These are phyloP conservation scores for Nomada fabriciana DNA, from an alignment of 2,888 invertebrate genomes.

Conservation along the genomic window DNA sequence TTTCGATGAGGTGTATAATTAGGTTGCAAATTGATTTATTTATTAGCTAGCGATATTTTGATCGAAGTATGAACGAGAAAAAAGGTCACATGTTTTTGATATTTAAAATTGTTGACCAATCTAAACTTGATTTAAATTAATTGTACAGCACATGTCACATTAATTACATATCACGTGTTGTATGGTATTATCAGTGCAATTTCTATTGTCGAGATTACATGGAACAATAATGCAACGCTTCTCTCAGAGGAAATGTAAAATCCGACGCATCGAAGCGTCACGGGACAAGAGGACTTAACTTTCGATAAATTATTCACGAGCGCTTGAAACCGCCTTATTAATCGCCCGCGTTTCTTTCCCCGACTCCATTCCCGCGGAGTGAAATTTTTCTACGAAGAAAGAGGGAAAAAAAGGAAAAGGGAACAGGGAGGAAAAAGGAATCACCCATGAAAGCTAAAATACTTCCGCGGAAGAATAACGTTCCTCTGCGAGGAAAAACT, in stretches of 20 bases:
- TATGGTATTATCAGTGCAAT: not conserved
- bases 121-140: too few relatives aligned
- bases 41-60: too few relatives aligned
- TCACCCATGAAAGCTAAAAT: constrained; percentile 25
- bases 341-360: not conserved
- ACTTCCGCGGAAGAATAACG: constrained; percentile 12
- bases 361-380: not conserved
- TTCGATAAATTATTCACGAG: constrained; percentile 24
- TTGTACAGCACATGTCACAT: too few relatives aligned
- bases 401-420: too few relatives aligned
- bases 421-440: not conserved
- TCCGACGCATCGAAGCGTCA: constrained; percentile 2
- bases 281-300: constrained; percentile 23
- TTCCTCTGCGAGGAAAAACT: not conserved
- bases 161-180: too few relatives aligned
- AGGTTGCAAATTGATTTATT: too few relatives aligned
- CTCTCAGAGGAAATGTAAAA: not conserved
- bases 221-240: not conserved
- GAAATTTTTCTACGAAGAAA: constrained; percentile 11
- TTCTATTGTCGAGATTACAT: not conserved
- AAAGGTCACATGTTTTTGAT: not conserved
- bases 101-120: too few relatives aligned
- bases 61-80: not conserved
- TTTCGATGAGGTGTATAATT: too few relatives aligned
- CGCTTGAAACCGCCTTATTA: constrained; percentile 23